phyloP scores from a whole-genome alignment of 2,888 invertebrate species.

The Lasioglossum vierecki region DNA sequence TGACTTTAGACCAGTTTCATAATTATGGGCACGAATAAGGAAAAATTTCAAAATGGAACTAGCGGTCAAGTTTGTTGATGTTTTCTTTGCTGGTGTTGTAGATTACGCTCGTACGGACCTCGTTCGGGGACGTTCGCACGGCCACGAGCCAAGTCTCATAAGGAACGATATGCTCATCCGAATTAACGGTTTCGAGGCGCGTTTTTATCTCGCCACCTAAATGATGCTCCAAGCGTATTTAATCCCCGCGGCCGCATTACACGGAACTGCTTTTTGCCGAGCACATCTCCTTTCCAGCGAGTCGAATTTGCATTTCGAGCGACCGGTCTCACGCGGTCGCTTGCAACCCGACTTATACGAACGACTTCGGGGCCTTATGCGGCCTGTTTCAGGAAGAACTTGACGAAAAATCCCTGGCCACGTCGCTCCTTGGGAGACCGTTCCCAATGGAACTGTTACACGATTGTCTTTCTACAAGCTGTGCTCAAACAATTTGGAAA shows the following conservation, averaged over 20 bases:
- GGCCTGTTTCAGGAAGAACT: not conserved
- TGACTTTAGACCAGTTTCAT: too few relatives aligned
- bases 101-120: not conserved
- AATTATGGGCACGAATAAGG: too few relatives aligned
- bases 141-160: conserved; percentile 2
- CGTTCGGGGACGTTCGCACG: conserved; percentile 10
- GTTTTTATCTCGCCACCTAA: conserved; percentile 30
- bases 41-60: not conserved
- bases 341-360: not conserved
- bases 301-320: conserved; percentile 33
- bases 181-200: conserved; percentile 47
- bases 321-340: conserved; percentile 21
- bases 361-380: not conserved
- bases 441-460: not conserved
- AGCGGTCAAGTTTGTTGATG: not conserved
- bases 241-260: conserved; percentile 27
- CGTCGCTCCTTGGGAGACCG: not conserved
- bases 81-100: not conserved
- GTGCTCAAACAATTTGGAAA: not conserved
- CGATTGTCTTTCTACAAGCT: not conserved
- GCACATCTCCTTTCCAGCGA: conserved; percentile 13
- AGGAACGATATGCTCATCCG: conserved; percentile 45
- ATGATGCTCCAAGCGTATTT: conserved; percentile 25
- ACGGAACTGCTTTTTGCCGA: conserved; percentile 38
- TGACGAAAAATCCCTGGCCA: not conserved